Percentiles rank a stretch among this genome's conserved stretches.
Conservation (phyloP, 2,888 invertebrate genomes). For the Idaea aversata region DNA sequence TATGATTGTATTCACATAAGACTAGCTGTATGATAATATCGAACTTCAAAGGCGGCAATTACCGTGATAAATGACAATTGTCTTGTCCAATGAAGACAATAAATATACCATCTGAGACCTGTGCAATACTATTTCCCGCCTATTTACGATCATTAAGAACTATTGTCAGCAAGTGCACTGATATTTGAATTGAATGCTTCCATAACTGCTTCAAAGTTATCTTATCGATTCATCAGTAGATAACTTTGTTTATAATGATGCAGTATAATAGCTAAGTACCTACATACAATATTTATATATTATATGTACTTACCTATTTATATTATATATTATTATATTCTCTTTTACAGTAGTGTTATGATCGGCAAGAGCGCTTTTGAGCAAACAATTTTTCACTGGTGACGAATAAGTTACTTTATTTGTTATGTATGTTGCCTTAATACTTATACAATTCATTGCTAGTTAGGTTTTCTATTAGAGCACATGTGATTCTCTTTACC, state of each 20-base stretch:
- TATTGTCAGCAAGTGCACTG: constrained; percentile 65
- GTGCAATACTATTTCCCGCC: constrained; percentile 73
- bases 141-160: constrained; percentile 72
- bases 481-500: too few relatives aligned
- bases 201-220: constrained; percentile 58
- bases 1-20: constrained; percentile 53
- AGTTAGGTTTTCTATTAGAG: too few relatives aligned
- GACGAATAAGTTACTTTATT: too few relatives aligned
- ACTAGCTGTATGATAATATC: constrained; percentile 68
- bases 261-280: constrained; percentile 23
- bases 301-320: too few relatives aligned
- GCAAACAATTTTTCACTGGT: too few relatives aligned
- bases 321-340: too few relatives aligned
- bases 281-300: neutral
- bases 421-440: too few relatives aligned
- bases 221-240: constrained; percentile 63
- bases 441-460: too few relatives aligned
- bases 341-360: too few relatives aligned
- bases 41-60: constrained; percentile 76
- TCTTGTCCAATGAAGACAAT: constrained; percentile 72
- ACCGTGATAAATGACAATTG: constrained; percentile 77
- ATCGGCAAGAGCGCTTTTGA: too few relatives aligned
- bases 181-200: constrained; percentile 77
- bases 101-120: constrained; percentile 64
- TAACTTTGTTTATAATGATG: constrained; percentile 58